Evolutionary conservation across 2,888 invertebrate genomes (phyloP).

Genomic region (Microctonus brassicae): DNA sequence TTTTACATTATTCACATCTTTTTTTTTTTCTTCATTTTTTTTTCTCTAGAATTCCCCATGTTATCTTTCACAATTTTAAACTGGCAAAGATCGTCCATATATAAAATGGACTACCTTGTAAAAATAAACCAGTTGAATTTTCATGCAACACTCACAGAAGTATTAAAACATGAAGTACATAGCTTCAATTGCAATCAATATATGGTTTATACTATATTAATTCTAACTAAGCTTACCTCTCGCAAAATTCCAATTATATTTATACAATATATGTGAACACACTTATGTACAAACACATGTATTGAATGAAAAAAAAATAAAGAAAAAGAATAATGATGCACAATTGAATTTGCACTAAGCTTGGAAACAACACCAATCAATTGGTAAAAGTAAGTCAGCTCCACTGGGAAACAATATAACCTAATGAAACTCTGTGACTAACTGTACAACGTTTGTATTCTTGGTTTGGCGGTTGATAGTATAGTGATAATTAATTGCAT

Average conservation of each 20-base stretch:
- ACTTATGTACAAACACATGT: neutral
- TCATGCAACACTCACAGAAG: neutral
- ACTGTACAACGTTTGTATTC: neutral
- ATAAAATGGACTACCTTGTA: neutral
- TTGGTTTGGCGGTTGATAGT: neutral
- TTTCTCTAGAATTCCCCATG: neutral
- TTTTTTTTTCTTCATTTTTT: neutral
- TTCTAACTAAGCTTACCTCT: neutral
- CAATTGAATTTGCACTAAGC: neutral
- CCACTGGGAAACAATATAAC: neutral
- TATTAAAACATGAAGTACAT: neutral
- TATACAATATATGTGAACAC: neutral
- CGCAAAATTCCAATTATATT: neutral
- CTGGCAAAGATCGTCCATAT: neutral
- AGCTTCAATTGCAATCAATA: neutral
- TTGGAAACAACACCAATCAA: neutral
- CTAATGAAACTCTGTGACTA: neutral
- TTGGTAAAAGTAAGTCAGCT: neutral
- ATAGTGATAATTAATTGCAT: neutral
- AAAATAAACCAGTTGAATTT: neutral
- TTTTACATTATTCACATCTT: constrained; percentile 12
- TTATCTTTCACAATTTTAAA: neutral
- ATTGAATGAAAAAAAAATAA: too few relatives aligned
- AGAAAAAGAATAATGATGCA: neutral
- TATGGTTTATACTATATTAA: neutral